Evolutionary conservation across 2,888 invertebrate genomes (phyloP).

Genomic region (Catonia carolina): DNA sequence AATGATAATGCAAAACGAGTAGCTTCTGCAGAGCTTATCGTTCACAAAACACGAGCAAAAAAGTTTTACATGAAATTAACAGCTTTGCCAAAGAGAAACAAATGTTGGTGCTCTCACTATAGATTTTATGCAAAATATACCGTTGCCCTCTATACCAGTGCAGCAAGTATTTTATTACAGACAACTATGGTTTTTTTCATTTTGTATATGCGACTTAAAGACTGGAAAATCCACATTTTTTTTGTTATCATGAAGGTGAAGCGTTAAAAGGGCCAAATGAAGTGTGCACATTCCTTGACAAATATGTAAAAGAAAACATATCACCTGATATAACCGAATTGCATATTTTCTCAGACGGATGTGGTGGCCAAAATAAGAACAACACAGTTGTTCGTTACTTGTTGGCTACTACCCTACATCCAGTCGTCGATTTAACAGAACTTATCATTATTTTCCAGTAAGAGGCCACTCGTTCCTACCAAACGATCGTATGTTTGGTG

Average conservation of each 20-base stretch:
- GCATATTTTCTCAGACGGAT: constrained; percentile 35
- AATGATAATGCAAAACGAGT: constrained; percentile 7
- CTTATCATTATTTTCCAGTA: constrained; percentile 27
- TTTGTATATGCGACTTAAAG: constrained; percentile 31
- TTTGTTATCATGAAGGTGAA: too few species aligned
- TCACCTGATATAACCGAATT: constrained; percentile 27
- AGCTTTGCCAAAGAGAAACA: constrained; percentile 29
- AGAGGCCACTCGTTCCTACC: constrained; percentile 30
- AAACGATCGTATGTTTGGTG: constrained; percentile 27
- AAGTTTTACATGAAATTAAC: constrained; percentile 33
- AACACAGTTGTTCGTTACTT: constrained; percentile 24
- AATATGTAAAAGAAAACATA: too few species aligned
- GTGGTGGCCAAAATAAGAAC: constrained; percentile 35
- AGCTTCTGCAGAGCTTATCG: not conserved
- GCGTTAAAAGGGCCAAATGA: too few species aligned
- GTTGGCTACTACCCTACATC: constrained; percentile 23
- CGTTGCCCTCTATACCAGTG: constrained; percentile 35
- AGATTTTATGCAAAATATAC: constrained; percentile 35
- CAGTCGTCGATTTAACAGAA: constrained; percentile 24
- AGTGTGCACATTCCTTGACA: too few species aligned
- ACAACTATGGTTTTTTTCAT: constrained; percentile 27
- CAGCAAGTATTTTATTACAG: constrained; percentile 31
- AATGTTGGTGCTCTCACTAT: constrained; percentile 32
- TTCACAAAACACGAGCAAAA: not conserved
- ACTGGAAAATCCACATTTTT: too few species aligned